Evolutionary conservation across 2,797 vertebrate species (phyloP), one percentile per base, ranked within the genome.

Genomic region (Melanotaenia boesemani): DNA sequence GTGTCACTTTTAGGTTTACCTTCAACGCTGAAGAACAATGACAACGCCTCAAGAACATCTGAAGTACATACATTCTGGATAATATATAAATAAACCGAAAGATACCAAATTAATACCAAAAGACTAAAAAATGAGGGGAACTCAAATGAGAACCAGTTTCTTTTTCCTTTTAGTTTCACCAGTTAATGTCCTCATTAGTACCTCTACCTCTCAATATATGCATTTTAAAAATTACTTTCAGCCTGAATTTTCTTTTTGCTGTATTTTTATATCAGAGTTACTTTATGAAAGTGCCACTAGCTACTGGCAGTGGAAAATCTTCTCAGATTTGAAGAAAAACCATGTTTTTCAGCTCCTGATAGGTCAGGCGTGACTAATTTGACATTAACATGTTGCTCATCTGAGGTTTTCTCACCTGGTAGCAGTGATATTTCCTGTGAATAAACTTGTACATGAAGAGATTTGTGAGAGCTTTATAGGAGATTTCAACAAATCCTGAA

Each of bases 371-470:
- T 36, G 1, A 37, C 36, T 37, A 8, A 50, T n/a, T 20, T n/a
- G 48, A 22, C 48, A 18, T 39, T 26, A 5, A 28, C 18, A 37
- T 39, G 16, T 12, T 37, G 20, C 41, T 13, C 13, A 24, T 50
- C 11, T 22, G 69, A 34, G 54, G 54, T 37, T 57, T 62, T 67
- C 67, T 67, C 34, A 34, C 71, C 78, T 63, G 73, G 37, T 75
- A 72, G 79, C 77, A 70, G 75, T 22, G 37, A 67, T 26, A n/a
- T 61, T 80, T 60, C 39, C 72, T 85, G 66, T 71, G 67, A 83
- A 77, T 70, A 13, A 86, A 86, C 63, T 72, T 77, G 74, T 85
- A 88, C 83, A 86, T 86, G 81, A 86, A 88, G 67, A 71, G 57
- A 72, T 41, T 70, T 76, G 68, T 48, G 1, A 75, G 73, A 79